These are phyloP conservation scores for Cavia porcellus DNA, from an alignment of 2,113 vertebrate genomes.

Conservation along the genomic window DNA sequence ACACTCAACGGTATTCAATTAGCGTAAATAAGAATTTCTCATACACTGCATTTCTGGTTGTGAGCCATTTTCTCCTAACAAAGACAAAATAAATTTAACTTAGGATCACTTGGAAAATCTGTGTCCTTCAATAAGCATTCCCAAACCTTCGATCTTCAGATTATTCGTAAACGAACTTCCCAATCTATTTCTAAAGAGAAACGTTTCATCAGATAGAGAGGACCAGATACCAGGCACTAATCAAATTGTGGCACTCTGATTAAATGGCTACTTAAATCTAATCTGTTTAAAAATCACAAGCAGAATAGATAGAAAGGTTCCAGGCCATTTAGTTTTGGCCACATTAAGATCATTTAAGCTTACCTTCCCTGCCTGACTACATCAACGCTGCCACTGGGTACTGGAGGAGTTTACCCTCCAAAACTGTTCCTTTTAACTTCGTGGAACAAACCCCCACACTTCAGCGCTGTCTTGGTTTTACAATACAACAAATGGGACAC, in stretches of 20 bases:
- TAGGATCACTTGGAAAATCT: conserved; percentile 53
- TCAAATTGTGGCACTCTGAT: conserved; percentile 72
- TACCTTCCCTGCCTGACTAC: neutral
- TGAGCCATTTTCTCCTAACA: conserved; percentile 64
- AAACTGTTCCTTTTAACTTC: conserved; percentile 72
- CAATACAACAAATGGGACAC: neutral
- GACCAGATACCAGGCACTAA: conserved; percentile 58
- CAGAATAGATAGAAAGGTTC: conserved; percentile 23
- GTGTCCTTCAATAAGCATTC: conserved; percentile 28
- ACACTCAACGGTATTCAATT: conserved; percentile 21
- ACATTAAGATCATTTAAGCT: neutral
- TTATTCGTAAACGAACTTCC: conserved; percentile 48
- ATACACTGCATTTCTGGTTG: conserved; percentile 11
- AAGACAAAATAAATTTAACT: conserved; percentile 61
- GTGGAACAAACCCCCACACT: conserved; percentile 14
- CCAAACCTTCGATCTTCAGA: conserved; percentile 47
- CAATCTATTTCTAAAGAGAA: conserved; percentile 56
- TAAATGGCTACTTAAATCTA: conserved; percentile 70
- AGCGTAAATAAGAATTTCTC: conserved; percentile 52
- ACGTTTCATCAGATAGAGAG: neutral
- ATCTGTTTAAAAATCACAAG: conserved; percentile 62
- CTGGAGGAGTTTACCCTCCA: conserved; percentile 25
- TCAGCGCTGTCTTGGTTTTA: neutral
- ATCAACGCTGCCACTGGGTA: neutral
- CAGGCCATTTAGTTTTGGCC: neutral